Evolutionary conservation across 2,797 vertebrate species (phyloP).

Genomic region (Leptoclinus maculatus): DNA sequence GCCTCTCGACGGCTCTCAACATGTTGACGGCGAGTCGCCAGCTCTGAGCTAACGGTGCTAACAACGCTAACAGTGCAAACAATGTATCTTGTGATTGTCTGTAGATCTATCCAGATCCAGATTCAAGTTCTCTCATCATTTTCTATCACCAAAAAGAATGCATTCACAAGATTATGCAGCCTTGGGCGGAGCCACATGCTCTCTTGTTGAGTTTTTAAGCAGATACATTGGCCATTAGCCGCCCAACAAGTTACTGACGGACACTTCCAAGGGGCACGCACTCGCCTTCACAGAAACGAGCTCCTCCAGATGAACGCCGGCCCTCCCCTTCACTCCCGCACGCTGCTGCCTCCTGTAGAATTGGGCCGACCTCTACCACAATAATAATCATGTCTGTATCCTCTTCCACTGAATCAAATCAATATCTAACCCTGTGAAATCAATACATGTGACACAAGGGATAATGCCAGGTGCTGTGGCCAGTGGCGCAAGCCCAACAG

Average conservation of each 20-base stretch:
- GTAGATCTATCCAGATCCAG: background rate
- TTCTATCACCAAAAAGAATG: background rate
- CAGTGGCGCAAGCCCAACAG: conserved; percentile 3
- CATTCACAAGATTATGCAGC: background rate
- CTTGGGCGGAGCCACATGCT: background rate
- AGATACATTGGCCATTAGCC: background rate
- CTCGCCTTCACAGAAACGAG: background rate
- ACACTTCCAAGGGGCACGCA: background rate
- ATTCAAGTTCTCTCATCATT: background rate
- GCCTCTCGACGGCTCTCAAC: no score
- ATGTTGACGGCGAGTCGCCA: no score
- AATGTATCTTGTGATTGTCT: background rate
- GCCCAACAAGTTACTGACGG: background rate
- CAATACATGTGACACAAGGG: conserved; percentile 3
- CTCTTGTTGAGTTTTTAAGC: background rate
- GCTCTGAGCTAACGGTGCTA: no score
- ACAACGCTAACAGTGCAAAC: background rate
- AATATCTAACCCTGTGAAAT: conserved; percentile 11
- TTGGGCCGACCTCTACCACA: conserved; percentile 6
- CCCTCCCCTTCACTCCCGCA: background rate
- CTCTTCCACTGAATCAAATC: conserved; percentile 9
- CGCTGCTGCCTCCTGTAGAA: background rate
- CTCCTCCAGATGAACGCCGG: background rate
- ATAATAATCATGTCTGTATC: background rate
- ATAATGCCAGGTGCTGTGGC: background rate